Percentiles rank a stretch among this genome's conserved stretches.
These are phyloP conservation scores for Pterocles burchelli DNA, from an alignment of 2,113 vertebrate genomes.

Conservation along the genomic window DNA sequence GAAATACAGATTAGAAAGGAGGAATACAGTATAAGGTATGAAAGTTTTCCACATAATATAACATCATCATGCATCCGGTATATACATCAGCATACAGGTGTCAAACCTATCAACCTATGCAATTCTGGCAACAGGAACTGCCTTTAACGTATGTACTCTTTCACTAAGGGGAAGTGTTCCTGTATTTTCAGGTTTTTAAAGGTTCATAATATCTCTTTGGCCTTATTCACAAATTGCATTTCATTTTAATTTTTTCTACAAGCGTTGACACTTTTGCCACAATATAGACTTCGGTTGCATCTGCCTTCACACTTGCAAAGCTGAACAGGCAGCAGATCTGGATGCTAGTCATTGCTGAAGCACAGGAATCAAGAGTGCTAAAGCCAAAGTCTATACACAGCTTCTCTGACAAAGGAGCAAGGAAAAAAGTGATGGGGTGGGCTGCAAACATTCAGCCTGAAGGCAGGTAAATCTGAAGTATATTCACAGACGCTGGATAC, in stretches of 20 bases:
- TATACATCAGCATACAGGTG: not conserved
- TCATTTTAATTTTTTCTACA: not conserved
- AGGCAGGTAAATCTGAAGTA: not conserved
- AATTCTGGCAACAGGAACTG: not conserved
- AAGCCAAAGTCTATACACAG: not conserved
- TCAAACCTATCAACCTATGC: not conserved
- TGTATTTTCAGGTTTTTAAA: not conserved
- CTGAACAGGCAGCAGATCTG: not conserved
- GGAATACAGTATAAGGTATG: not conserved
- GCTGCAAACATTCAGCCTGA: not conserved
- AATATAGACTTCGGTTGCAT: not conserved
- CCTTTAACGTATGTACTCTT: not conserved
- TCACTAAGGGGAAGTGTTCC: not conserved
- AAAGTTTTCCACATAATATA: not conserved
- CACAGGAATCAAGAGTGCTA: not conserved
- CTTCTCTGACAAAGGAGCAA: not conserved
- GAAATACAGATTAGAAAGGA: not conserved
- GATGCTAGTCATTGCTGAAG: rapidly evolving
- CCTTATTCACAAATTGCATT: not conserved
- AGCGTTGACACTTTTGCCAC: not conserved
- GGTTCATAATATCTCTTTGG: not conserved
- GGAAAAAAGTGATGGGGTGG: not conserved
- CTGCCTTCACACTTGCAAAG: not conserved
- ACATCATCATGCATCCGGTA: no score
- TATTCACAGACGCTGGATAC: not conserved